These are phyloP conservation scores for Callyntrura sp. DNA, from an alignment of 2,888 invertebrate species.

Conservation along the genomic window DNA sequence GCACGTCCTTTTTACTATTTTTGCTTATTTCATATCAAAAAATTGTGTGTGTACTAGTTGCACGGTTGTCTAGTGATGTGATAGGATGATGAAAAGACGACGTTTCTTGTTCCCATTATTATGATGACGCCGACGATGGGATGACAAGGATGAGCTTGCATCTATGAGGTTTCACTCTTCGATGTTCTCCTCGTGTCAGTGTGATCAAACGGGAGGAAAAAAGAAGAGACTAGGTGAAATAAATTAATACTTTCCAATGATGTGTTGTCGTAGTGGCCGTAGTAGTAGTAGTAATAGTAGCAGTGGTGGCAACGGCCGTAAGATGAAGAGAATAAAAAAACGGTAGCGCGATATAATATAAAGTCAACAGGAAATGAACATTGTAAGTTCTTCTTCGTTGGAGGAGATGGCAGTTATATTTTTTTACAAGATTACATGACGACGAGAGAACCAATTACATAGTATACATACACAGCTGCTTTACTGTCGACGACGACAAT, in stretches of 20 bases:
- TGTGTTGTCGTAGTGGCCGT: background rate
- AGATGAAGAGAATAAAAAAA: background rate
- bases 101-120: slow-evolving; percentile 25
- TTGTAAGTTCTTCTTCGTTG: background rate
- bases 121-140: background rate
- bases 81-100: slow-evolving; percentile 38
- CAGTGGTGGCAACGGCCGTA: background rate
- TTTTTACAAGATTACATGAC: background rate
- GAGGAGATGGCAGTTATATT: background rate
- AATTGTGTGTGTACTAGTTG: background rate
- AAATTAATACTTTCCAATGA: slow-evolving; percentile 29
- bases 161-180: slow-evolving; percentile 4
- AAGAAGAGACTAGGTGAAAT: slow-evolving; percentile 26
- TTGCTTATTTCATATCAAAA: slow-evolving; percentile 35
- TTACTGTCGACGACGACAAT: slow-evolving; percentile 2
- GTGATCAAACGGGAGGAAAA: background rate
- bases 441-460: slow-evolving; percentile 44
- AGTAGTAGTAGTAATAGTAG: slow-evolving; percentile 7
- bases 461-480: background rate
- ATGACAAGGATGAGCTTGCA: background rate
- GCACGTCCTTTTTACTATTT: slow-evolving; percentile 29
- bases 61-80: slow-evolving; percentile 27
- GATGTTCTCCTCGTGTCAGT: background rate
- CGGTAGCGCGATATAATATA: background rate
- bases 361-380: slow-evolving; percentile 11